Conservation (phyloP, 2,797 vertebrate species). For the Sitta carolinensis region DNA sequence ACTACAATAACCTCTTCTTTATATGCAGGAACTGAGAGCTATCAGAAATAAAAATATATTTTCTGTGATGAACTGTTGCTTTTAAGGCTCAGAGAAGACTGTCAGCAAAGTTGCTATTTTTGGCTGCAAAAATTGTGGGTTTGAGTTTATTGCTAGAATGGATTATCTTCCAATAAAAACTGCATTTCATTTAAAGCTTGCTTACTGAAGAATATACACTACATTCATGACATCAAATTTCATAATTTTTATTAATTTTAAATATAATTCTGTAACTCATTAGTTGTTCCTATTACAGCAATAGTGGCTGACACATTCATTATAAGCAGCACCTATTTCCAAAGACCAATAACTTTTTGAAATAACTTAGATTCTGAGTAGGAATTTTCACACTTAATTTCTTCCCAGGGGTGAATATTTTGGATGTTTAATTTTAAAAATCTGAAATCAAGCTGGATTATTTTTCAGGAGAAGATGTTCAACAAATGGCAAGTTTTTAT, state of each 20-base stretch:
- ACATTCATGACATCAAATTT: not conserved
- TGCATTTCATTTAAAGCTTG: not conserved
- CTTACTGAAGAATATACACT: not conserved
- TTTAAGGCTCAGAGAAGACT: constrained; percentile 39
- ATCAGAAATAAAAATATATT: constrained; percentile 48
- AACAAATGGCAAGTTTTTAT: not conserved
- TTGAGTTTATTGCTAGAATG: constrained; percentile 22
- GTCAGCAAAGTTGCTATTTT: not conserved
- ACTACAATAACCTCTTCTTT: constrained; percentile 12
- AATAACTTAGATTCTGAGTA: constrained; percentile 10
- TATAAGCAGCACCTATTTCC: constrained; percentile 6
- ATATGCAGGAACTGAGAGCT: not conserved
- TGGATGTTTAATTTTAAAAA: constrained; percentile 21
- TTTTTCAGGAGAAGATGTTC: not conserved
- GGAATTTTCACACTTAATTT: constrained; percentile 12
- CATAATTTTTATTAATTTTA: not conserved
- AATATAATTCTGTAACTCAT: not conserved
- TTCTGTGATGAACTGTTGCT: constrained; percentile 18
- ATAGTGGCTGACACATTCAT: not conserved
- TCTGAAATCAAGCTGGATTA: not conserved
- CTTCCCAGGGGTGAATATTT: not conserved
- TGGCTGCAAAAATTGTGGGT: not conserved
- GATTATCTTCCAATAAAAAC: constrained; percentile 13
- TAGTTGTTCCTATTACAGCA: not conserved
- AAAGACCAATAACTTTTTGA: not conserved